Evolutionary conservation across 2,113 vertebrate genomes (phyloP), one percentile per base, ranked within the genome.

Genomic region (Nothocercus julius): DNA sequence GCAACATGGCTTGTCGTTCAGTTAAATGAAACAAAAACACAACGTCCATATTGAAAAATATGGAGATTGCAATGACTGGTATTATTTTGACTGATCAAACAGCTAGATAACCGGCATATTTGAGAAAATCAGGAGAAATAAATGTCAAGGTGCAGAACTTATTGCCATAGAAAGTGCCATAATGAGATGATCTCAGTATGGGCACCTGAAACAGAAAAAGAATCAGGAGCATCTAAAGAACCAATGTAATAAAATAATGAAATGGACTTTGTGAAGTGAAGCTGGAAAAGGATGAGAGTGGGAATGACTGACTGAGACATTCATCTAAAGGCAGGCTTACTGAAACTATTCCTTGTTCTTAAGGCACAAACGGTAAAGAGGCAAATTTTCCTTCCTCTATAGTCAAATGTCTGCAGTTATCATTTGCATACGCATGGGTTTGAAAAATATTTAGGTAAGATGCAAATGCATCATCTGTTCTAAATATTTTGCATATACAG

Each of bases 101-200:
- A 70, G 51, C 12, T 54, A 40, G 61, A 77, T 92, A 94, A 87
- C 84, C 92, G 61, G 78, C 84, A 59, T 83, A 93, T 61, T 62
- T 93, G 70, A 68, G 72, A 96, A 94, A 96, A 96, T 83, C 74
- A 79, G 63, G 34, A 94, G 83, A 87, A 92, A 87, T 24, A 89
- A 92, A 75, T 44, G 54, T 87, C 66, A 85, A 58, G 0, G 3
- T 85, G 47, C 78, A 56, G 82, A 96, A 95, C 78, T 32, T 76
- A 93, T 62, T 94, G 85, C 83, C 45, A 45, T 91, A 87, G 87
- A 83, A 95, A 70, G 47, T 82, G 64, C 44, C 0, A 1, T 74
- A 81, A 58, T 82, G 72, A 72, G 63, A 49, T 91, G 32, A 67
- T 92, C 68, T 94, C 81, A 76, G 74, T 86, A n/a, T 45, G 62